phyloP scores from a whole-genome alignment of 35 echinoderm and acorn worm genomes.

The Lytechinus pictus region DNA sequence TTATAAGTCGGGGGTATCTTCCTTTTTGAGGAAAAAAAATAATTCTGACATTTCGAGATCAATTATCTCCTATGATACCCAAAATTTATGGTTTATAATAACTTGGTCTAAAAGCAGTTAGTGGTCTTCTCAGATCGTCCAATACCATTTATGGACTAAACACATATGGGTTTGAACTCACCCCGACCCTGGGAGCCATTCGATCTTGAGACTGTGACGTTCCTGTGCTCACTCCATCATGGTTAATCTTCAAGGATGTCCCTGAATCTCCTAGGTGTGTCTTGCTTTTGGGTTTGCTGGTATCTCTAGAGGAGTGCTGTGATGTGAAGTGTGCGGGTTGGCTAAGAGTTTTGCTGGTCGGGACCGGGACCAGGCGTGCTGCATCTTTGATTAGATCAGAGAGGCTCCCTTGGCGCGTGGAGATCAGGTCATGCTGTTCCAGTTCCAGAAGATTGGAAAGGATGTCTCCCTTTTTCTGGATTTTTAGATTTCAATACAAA shows the following conservation, averaged over 20 bases:
- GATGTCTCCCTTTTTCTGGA: constrained; percentile 80
- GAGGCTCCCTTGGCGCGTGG: constrained; percentile 25
- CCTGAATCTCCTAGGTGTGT: not conserved
- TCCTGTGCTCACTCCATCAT: not conserved
- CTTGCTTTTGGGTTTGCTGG: not conserved
- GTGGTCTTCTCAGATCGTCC: no score
- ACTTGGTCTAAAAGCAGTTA: no score
- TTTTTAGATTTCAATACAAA: not conserved
- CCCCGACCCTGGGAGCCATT: not conserved
- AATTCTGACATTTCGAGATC: no score
- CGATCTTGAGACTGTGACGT: not conserved
- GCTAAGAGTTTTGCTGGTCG: not conserved
- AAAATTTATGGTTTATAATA: no score
- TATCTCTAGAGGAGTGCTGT: not conserved
- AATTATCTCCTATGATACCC: no score
- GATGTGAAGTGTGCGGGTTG: not conserved
- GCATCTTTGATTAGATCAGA: not conserved
- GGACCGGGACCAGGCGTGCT: not conserved
- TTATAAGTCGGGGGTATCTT: no score
- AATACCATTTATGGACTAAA: no score
- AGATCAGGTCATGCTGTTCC: constrained; percentile 71
- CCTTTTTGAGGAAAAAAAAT: no score
- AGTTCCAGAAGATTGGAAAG: constrained; percentile 80
- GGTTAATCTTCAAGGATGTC: no score
- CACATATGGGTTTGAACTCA: not conserved